A percentile compares a stretch with the other conserved stretches of the same genome.
Evolutionary conservation across 2,888 invertebrate species (phyloP).

Genomic region (Drosophila mimetica): DNA sequence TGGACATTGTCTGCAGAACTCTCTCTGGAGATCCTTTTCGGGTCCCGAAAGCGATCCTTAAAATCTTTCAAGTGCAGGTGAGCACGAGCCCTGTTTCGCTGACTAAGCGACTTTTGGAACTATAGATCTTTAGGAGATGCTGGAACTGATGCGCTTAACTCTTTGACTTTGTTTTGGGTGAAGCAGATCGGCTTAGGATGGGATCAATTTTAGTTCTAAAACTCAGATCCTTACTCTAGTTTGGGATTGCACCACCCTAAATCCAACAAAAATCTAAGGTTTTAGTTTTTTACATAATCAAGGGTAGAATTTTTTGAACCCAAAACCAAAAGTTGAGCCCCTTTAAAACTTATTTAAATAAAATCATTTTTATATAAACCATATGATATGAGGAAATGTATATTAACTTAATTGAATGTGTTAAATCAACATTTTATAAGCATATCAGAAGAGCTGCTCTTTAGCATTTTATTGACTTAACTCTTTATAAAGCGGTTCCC

Average conservation of each 20-base stretch:
- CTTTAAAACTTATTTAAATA: too few species aligned
- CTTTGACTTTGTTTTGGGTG: slow-evolving; percentile 37
- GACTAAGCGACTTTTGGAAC: slow-evolving; percentile 34
- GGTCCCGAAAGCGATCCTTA: slow-evolving; percentile 5
- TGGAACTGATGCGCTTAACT: slow-evolving; percentile 50
- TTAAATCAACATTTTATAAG: too few species aligned
- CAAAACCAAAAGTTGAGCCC: too few species aligned
- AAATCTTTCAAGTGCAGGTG: slow-evolving; percentile 61
- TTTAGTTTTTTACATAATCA: too few species aligned
- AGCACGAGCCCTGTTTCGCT: slow-evolving; percentile 45
- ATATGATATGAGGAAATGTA: too few species aligned
- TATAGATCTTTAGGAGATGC: slow-evolving; percentile 12
- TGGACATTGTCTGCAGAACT: slow-evolving; percentile 54
- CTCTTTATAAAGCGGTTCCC: slow-evolving; percentile 51
- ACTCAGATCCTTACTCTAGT: not conserved
- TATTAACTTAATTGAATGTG: too few species aligned
- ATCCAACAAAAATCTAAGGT: too few species aligned
- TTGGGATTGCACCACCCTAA: not conserved
- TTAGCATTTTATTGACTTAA: not conserved
- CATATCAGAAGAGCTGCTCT: not conserved
- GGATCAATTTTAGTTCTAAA: not conserved
- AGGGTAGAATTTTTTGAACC: too few species aligned
- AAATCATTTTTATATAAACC: too few species aligned
- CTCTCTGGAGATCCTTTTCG: slow-evolving; percentile 40
- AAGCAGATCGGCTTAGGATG: slow-evolving; percentile 1